Conservation (phyloP, 2,888 invertebrate species). For the Blastobasis adustella region DNA sequence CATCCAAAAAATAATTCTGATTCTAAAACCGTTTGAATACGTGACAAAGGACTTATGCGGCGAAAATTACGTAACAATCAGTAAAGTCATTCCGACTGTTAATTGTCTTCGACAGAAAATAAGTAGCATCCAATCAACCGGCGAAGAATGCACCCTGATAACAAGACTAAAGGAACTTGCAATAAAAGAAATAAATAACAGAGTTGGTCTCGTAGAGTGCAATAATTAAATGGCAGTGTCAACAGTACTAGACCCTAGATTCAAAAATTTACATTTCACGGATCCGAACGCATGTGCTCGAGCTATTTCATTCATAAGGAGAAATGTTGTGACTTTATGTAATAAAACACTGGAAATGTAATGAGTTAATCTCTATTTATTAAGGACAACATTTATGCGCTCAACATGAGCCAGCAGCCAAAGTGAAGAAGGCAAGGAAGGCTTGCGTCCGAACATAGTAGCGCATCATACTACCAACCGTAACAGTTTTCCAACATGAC, state of each 20-base stretch:
- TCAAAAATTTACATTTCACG: constrained; percentile 16
- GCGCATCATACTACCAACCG: no score
- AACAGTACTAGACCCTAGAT: constrained; percentile 14
- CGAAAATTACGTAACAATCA: constrained; percentile 19
- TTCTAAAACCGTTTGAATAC: constrained; percentile 19
- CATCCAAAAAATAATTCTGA: constrained; percentile 24
- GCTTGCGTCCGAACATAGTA: no score
- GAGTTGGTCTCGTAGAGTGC: constrained; percentile 17
- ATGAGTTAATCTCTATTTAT: no score
- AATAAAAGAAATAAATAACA: constrained; percentile 12
- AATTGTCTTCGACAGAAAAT: constrained; percentile 14
- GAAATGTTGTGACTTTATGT: no score
- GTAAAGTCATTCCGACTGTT: constrained; percentile 20
- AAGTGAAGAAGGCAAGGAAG: no score
- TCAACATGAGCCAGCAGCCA: no score
- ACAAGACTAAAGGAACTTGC: constrained; percentile 11
- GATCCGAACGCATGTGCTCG: constrained; percentile 15
- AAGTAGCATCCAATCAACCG: constrained; percentile 8
- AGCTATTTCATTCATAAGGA: constrained; percentile 15
- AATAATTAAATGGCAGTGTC: constrained; percentile 14
- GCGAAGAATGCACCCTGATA: constrained; percentile 2
- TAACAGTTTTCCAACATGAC: no score
- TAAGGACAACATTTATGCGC: no score
- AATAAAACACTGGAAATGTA: no score
- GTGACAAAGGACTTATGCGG: constrained; percentile 21